Evolutionary conservation across 2,797 vertebrate species (phyloP).

Genomic region (Coccyzus lansbergi): DNA sequence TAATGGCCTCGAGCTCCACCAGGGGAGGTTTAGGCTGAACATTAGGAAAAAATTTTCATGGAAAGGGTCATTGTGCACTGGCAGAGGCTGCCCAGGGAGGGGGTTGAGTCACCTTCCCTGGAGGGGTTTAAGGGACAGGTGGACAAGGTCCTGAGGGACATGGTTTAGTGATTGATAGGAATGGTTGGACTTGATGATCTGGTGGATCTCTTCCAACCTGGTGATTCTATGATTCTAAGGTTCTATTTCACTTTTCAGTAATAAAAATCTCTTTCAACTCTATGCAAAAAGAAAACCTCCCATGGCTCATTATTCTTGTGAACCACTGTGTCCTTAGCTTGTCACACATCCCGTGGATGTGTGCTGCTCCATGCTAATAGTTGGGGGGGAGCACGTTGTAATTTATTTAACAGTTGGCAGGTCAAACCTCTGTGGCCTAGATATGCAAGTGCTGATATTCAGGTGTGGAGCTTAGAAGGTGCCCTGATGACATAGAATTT

Average conservation of each 20-base stretch:
- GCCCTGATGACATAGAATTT: background rate
- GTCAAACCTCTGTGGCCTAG: background rate
- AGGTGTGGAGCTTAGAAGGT: background rate
- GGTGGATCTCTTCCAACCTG: too few species aligned
- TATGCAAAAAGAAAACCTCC: background rate
- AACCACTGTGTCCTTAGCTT: background rate
- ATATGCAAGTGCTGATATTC: background rate
- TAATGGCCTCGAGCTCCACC: too few species aligned
- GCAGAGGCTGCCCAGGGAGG: too few species aligned
- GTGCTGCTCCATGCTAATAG: slow-evolving; percentile 24
- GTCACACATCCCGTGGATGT: background rate
- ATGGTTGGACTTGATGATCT: too few species aligned
- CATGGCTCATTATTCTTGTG: background rate
- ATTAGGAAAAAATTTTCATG: too few species aligned
- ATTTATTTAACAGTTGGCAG: slow-evolving; percentile 14
- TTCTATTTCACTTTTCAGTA: background rate
- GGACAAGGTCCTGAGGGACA: too few species aligned
- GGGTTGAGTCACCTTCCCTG: too few species aligned
- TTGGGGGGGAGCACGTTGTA: background rate
- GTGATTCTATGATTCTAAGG: too few species aligned
- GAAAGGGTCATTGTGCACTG: too few species aligned
- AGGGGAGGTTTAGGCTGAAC: too few species aligned
- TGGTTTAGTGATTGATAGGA: too few species aligned
- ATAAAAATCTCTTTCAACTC: background rate
- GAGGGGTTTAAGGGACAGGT: too few species aligned